Evolutionary conservation across 1,140 invertebrate genomes (phyloP).

Genomic region (Hylaeus anthracinus): DNA sequence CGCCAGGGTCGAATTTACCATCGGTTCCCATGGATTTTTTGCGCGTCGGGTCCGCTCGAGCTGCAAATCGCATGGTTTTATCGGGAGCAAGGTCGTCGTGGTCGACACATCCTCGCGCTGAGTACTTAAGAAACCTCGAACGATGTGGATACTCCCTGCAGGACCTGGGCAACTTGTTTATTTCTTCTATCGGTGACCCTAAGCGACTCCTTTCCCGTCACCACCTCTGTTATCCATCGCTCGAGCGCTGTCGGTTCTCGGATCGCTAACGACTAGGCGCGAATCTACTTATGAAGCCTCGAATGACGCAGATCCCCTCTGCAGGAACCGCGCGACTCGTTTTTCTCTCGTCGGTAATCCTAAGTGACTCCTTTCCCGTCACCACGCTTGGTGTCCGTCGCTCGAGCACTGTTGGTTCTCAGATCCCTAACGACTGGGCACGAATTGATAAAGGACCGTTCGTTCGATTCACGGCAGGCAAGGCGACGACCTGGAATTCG

Average conservation of each 20-base stretch:
- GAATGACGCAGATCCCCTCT: neutral
- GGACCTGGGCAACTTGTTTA: slow-evolving; percentile 1
- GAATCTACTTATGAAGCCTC: slow-evolving; percentile 44
- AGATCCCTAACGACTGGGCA: slow-evolving; percentile 57
- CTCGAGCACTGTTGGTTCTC: slow-evolving; percentile 17
- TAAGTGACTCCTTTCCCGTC: neutral
- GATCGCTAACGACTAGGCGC: slow-evolving; percentile 59
- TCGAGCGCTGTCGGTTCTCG: slow-evolving; percentile 19
- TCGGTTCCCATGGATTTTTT: slow-evolving; percentile 41
- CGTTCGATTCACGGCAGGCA: slow-evolving; percentile 47
- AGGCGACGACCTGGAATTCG: slow-evolving; percentile 57
- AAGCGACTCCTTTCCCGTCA: neutral
- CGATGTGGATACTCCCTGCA: neutral
- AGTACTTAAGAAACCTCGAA: slow-evolving; percentile 39
- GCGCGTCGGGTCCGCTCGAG: slow-evolving; percentile 4
- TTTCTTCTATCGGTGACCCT: slow-evolving; percentile 1
- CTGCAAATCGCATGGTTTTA: slow-evolving; percentile 39
- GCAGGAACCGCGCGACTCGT: slow-evolving; percentile 11
- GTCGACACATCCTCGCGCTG: slow-evolving; percentile 32
- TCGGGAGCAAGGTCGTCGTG: slow-evolving; percentile 39
- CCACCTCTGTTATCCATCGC: slow-evolving; percentile 4
- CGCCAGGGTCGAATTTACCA: slow-evolving; percentile 17
- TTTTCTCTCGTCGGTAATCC: neutral
- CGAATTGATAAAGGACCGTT: slow-evolving; percentile 67
- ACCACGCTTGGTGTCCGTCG: slow-evolving; percentile 3